Percentiles rank a stretch among this genome's conserved stretches.
Conservation (phyloP, 2,797 vertebrate species). For the Tapirus indicus region DNA sequence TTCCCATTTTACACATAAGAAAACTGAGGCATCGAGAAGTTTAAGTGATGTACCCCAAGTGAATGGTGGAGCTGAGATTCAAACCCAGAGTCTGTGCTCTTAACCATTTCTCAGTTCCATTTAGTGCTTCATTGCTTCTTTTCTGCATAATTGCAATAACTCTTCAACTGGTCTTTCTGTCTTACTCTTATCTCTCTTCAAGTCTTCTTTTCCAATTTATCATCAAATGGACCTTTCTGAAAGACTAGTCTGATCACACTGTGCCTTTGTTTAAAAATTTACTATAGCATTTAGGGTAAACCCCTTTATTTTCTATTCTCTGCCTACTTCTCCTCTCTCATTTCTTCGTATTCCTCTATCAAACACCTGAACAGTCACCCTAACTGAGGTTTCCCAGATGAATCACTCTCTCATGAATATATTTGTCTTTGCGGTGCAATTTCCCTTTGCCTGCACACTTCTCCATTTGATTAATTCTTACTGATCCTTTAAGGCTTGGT, state of each 20-base stretch:
- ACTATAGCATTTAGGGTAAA: not conserved
- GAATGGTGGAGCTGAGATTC: not conserved
- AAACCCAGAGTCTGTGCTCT: not conserved
- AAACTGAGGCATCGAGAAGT: not conserved
- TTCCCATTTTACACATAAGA: not conserved
- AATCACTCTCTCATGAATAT: not conserved
- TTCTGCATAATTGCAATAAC: not conserved
- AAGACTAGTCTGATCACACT: not conserved
- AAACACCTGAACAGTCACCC: not conserved
- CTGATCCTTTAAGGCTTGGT: slow-evolving; percentile 15
- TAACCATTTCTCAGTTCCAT: not conserved
- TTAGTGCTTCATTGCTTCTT: not conserved
- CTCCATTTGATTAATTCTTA: slow-evolving; percentile 9
- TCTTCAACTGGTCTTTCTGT: slow-evolving; percentile 5
- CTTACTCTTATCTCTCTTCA: not conserved
- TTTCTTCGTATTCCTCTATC: not conserved
- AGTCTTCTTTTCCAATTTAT: not conserved
- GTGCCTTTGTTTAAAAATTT: not conserved
- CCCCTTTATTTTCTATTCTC: not conserved
- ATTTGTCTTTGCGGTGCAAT: not conserved
- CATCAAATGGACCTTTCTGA: not conserved
- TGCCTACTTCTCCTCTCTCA: not conserved
- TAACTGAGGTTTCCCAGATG: not conserved
- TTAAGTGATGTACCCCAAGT: not conserved
- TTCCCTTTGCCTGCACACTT: not conserved